A percentile compares a stretch with the other conserved stretches of the same genome.
These are phyloP conservation scores for Leucania comma DNA, from an alignment of 2,888 invertebrate species.

Conservation along the genomic window DNA sequence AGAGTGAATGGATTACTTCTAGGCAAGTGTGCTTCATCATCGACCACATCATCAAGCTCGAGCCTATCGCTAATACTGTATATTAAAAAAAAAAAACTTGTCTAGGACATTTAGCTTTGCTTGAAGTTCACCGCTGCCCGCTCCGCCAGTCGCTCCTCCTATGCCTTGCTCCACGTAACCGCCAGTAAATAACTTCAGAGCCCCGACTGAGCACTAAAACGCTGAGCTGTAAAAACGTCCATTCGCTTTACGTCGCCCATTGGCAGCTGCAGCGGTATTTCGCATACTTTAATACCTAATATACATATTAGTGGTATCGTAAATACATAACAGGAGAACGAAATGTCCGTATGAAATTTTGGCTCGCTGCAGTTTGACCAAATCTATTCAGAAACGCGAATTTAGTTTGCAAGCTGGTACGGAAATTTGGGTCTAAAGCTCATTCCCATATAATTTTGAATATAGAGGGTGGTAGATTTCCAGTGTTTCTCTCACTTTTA, in stretches of 20 bases:
- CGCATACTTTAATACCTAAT: constrained; percentile 65
- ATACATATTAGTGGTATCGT: constrained; percentile 66
- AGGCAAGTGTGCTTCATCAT: no score
- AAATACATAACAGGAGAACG: constrained; percentile 58
- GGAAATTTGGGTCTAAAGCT: constrained; percentile 3
- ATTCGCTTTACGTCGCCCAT: constrained; percentile 74
- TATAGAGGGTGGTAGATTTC: no score
- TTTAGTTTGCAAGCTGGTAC: constrained; percentile 7
- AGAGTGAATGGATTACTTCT: no score
- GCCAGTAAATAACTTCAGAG: constrained; percentile 79
- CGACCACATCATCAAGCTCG: no score
- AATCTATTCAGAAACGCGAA: constrained; percentile 26
- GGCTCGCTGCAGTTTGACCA: constrained; percentile 39
- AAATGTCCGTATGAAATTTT: constrained; percentile 49
- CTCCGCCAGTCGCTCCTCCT: constrained; percentile 18
- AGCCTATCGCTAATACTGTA: no score
- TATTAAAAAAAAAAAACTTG: no score
- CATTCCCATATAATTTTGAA: neutral
- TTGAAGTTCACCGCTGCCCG: neutral
- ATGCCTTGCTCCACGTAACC: constrained; percentile 49
- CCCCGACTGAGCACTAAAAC: constrained; percentile 77
- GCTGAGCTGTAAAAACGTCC: constrained; percentile 78
- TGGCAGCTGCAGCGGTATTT: constrained; percentile 76
- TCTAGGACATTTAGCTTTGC: neutral
- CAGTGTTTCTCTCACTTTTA: neutral